Evolutionary conservation across 1,140 invertebrate genomes (phyloP), one percentile per base, ranked within the genome.

Genomic region (Olivierus martensii): DNA sequence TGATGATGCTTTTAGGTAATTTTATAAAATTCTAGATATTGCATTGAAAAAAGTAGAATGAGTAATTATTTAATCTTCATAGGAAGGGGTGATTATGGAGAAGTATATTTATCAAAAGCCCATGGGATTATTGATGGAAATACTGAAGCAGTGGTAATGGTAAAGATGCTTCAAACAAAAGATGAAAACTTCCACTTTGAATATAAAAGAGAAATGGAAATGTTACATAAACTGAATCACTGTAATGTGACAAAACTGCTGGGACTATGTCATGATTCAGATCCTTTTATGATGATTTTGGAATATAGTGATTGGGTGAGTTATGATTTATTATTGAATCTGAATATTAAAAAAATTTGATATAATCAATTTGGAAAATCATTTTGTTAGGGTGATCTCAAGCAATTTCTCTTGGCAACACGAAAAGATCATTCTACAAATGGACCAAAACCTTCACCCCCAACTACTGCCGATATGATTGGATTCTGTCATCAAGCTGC

Each of bases 341-440:
- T 2, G 9, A 6, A 28, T 28, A 28, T 28, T 9, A 28, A 28
- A 28, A 28, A 28, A 28, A 28, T 28, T 28, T 28, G 78, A 76
- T 81, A 85, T 36, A 87, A 89, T 7, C 81, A 89, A 61, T 93
- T 90, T 64, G 89, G 90, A 1, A 87, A 94, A 63, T 79, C 94
- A 2, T 82, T 85, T 62, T 70, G 91, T 11, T 82, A 87, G 83
- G 90, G 89, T n/a, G 89, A 93, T 67, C 71, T 93, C 46, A 94
- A 93, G 60, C 87, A 88, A 66, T 93, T 92, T 69, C 71, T 94
- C n/a, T 69, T 87, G 45, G 85, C 89, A 4, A 91, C 88, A 0
- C 72, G 79, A 18, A 82, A 0, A 84, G 80, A 66, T 75, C 73
- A 9, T 28, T 28, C 28, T 9, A 52, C 66, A 22, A 67, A 67